Conservation (phyloP, 2,113 vertebrate species). For the Gopherus flavomarginatus region DNA sequence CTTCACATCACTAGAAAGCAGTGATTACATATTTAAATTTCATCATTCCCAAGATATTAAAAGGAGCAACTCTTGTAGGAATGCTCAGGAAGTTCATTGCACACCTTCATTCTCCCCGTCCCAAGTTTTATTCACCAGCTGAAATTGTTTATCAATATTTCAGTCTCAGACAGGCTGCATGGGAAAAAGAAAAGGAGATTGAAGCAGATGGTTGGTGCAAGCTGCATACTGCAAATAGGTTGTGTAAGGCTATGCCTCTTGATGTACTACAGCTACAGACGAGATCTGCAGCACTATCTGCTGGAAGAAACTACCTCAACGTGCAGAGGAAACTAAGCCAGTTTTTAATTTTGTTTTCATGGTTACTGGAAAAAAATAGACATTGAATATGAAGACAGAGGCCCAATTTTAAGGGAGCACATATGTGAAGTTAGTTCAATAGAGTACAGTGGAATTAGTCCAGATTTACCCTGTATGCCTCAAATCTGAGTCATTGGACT, state of each 20-base stretch:
- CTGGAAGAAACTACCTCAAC: not conserved
- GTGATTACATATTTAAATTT: not conserved
- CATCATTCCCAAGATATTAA: not conserved
- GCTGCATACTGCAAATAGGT: not conserved
- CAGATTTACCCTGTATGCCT: not conserved
- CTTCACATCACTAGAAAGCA: not conserved
- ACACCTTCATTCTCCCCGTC: not conserved
- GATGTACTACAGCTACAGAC: not conserved
- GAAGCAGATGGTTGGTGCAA: slow-evolving; percentile 22
- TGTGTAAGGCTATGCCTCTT: not conserved
- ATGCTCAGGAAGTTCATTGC: not conserved
- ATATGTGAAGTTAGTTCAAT: not conserved
- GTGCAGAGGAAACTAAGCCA: not conserved
- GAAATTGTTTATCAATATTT: slow-evolving; percentile 51
- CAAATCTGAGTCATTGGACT: not conserved
- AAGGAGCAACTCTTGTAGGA: rapidly evolving
- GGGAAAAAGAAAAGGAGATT: not conserved
- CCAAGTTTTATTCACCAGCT: slow-evolving; percentile 25
- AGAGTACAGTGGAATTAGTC: not conserved
- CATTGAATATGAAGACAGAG: not conserved
- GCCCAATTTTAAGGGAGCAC: not conserved
- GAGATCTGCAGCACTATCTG: not conserved
- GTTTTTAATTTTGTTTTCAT: not conserved
- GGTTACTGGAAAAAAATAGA: not conserved
- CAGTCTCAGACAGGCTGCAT: slow-evolving; percentile 9